Evolutionary conservation across 2,797 vertebrate genomes (phyloP).

Genomic region (Sebastes reedi): DNA sequence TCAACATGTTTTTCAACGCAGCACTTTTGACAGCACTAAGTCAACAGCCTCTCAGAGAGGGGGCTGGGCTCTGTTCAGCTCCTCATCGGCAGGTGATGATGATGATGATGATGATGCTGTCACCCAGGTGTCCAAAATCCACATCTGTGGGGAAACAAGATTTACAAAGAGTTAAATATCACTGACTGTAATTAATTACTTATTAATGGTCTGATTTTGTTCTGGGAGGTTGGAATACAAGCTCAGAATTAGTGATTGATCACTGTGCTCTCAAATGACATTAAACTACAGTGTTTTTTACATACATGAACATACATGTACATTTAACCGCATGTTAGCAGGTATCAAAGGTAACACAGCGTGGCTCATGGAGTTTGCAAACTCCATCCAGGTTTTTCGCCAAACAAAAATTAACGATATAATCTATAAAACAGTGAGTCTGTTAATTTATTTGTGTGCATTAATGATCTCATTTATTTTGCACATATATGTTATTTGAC

Average conservation of each 20-base stretch:
- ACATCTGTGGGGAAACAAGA: neutral
- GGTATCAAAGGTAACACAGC: neutral
- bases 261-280: neutral
- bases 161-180: neutral
- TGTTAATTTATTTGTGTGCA: neutral
- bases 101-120: constrained; percentile 6
- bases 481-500: too few species aligned
- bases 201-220: neutral
- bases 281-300: neutral
- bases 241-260: neutral
- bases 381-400: too few species aligned
- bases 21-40: constrained; percentile 68
- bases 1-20: constrained; percentile 61
- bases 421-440: too few species aligned
- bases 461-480: neutral
- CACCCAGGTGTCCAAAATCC: neutral
- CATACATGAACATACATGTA: neutral
- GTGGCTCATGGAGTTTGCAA: neutral
- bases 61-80: constrained; percentile 23
- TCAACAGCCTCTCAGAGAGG: constrained; percentile 49
- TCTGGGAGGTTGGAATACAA: neutral
- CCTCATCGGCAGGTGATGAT: neutral
- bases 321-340: rapidly evolving
- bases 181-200: neutral
- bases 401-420: rapidly evolving